Percentiles rank a stretch among this genome's conserved stretches.
Evolutionary conservation across 2,113 vertebrate genomes (phyloP).

Genomic region (Xiphophorus hellerii): DNA sequence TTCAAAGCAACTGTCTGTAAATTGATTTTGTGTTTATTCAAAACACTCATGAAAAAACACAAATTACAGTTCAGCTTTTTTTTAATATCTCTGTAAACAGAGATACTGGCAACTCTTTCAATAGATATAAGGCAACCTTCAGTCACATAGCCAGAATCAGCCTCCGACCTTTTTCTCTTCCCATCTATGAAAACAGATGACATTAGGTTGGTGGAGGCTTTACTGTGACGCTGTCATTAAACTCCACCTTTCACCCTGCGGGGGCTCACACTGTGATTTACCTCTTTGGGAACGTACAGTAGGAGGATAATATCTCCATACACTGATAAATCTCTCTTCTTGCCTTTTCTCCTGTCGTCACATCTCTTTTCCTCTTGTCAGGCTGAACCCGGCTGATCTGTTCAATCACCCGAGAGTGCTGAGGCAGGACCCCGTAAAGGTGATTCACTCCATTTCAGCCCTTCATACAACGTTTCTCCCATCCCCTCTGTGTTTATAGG

Average conservation of each 20-base stretch:
- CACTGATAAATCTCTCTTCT: slow-evolving; percentile 45
- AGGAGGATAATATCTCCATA: slow-evolving; percentile 41
- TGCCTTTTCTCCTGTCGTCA: slow-evolving; percentile 18
- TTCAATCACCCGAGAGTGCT: slow-evolving; percentile 63
- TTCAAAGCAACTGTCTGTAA: background rate
- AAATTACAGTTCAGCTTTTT: background rate
- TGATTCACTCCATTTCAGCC: slow-evolving; percentile 64
- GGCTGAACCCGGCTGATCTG: slow-evolving; percentile 59
- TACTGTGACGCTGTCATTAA: slow-evolving; percentile 17
- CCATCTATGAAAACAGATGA: slow-evolving; percentile 1
- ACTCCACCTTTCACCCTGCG: slow-evolving; percentile 42
- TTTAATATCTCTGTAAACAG: too few species aligned
- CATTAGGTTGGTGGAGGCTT: slow-evolving; percentile 12
- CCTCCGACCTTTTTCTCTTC: background rate
- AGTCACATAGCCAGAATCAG: background rate
- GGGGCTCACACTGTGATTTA: slow-evolving; percentile 48
- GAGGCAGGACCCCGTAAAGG: slow-evolving; percentile 62
- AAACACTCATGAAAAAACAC: background rate
- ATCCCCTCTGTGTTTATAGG: slow-evolving; percentile 34
- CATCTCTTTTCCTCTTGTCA: slow-evolving; percentile 38
- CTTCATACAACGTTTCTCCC: slow-evolving; percentile 47
- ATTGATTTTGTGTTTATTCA: background rate
- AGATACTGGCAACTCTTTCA: too few species aligned
- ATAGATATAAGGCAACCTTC: background rate
- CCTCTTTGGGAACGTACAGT: slow-evolving; percentile 35